These are phyloP conservation scores for Corapipo altera DNA, from an alignment of 2,113 vertebrate genomes.

Conservation along the genomic window DNA sequence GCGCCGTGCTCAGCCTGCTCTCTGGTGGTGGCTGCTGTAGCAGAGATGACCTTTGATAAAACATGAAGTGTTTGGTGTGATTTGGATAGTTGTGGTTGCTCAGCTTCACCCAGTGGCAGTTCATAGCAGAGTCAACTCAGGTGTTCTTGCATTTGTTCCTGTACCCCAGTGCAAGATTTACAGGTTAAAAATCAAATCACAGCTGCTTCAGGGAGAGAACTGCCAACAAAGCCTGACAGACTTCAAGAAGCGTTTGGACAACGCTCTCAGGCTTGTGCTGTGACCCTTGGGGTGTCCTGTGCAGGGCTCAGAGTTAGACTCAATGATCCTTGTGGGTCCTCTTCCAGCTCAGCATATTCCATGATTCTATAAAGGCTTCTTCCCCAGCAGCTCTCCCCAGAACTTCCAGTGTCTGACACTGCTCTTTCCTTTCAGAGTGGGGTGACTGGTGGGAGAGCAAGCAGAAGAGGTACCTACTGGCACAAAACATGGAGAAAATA, in stretches of 20 bases:
- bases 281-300: not conserved
- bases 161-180: not conserved
- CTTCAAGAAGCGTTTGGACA: not conserved
- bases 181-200: not conserved
- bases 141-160: conserved; percentile 4
- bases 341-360: not conserved
- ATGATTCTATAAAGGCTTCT: not conserved
- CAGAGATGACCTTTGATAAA: conserved; percentile 48
- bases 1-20: conserved; percentile 53
- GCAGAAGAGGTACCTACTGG: not conserved
- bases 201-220: not conserved
- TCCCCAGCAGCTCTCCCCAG: not conserved
- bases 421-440: not conserved
- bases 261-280: not conserved
- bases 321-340: not conserved
- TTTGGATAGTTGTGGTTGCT: not conserved
- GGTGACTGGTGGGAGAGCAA: not conserved
- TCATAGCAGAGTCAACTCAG: not conserved
- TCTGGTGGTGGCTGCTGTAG: conserved; percentile 56
- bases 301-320: not conserved
- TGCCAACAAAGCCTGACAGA: not conserved
- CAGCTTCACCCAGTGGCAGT: not conserved
- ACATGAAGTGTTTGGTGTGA: not conserved
- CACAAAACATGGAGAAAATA: not conserved
- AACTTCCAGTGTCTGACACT: not conserved